Conservation (phyloP, 2,113 vertebrate genomes). For the Noturus placidus region DNA sequence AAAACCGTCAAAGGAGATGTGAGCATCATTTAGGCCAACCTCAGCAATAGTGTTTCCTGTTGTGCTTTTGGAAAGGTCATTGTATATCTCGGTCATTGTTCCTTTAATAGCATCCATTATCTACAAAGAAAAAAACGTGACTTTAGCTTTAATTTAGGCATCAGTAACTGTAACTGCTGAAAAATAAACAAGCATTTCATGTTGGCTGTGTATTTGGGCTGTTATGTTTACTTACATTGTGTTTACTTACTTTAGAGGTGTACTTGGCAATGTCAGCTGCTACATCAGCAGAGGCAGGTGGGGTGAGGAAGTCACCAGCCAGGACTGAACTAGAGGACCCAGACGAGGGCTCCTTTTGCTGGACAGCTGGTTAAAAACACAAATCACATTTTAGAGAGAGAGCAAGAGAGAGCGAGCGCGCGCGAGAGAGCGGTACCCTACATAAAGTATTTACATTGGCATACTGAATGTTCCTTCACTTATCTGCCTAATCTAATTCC, state of each 20-base stretch:
- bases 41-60: conserved; percentile 94
- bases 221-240: not conserved
- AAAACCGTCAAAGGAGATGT: not conserved
- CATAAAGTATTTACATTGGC: not conserved
- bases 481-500: not conserved
- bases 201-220: conserved; percentile 74
- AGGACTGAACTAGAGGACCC: conserved; percentile 70
- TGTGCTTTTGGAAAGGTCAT: conserved; percentile 90
- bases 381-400: not conserved
- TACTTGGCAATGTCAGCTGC: conserved; percentile 97
- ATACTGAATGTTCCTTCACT: not conserved
- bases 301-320: conserved; percentile 82
- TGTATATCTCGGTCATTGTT: conserved; percentile 96
- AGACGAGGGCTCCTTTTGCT: conserved; percentile 89
- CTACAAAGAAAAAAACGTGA: conserved; percentile 60
- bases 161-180: not conserved
- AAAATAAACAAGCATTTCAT: not conserved
- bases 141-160: not conserved
- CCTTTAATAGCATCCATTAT: conserved; percentile 99
- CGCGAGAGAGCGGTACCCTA: not conserved
- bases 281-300: conserved; percentile 91
- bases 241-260: conserved; percentile 87
- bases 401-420: no score
- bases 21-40: conserved; percentile 64
- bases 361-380: conserved; percentile 72